Base-by-base conservation (phyloP, 2,888 invertebrate species). In the Pandemis corylana region DNA sequence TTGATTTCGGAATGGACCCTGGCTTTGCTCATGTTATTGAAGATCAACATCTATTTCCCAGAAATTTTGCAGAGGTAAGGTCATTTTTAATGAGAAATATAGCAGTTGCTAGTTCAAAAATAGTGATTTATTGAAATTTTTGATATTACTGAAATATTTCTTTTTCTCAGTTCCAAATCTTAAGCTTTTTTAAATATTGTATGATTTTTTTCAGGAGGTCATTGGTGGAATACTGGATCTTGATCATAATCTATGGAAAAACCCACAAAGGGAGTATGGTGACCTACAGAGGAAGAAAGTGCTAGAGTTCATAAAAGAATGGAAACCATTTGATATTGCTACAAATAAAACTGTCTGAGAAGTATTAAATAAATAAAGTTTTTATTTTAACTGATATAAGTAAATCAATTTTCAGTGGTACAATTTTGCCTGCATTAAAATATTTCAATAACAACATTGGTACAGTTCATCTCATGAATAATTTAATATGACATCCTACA, bases 21-120 rank as follows among this genome's bases (percentile, higher is more conserved):
- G 99, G 99, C 0, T 99, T 97, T 94, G 99, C 99, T 65, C 99
- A 99, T 93, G 98, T 99, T 0, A 98, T 99, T 83, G 99, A 99
- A 92, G 98, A 99, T 89, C 97, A 98, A 86, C 95, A 96, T 72
- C 88, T 96, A 56, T 99, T 99, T 90, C 98, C 99, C 0, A 91
- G 88, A 69, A 97, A 97, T 90, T 99, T 99, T 95, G 99, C 98
- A 6, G 97, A 98, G 95, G 98, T 97, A 90, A 81, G 64, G 36
- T 66, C 7, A 56, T 20, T 56, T 56, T 9, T 20, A 20, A 7
- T 20, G 20, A 56, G 46, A 49, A 12, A 12, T 13, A 12, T 49
- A 49, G 46, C 5, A 49, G 12, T 49, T 12, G 46, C 5, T 10
- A 44, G 2, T 44, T 9, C 9, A 44, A 44, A 44, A 44, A 44